Percentiles rank a stretch among this genome's conserved stretches.
Conservation (phyloP, 1,140 invertebrate species). For the Lordiphosa mommai region DNA sequence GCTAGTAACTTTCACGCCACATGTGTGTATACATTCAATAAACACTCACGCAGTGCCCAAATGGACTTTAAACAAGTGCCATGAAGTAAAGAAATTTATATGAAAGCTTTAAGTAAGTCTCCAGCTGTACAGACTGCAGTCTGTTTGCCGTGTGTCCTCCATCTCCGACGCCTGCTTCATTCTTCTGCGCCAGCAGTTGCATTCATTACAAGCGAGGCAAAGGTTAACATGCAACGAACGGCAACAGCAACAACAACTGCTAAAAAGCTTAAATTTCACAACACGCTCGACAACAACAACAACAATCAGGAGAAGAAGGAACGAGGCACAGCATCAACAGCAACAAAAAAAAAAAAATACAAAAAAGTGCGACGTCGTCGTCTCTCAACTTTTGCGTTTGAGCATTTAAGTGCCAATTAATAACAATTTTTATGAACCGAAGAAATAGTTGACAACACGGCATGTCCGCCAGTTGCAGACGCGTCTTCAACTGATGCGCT, state of each 20-base stretch:
- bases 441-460: slow-evolving; percentile 79
- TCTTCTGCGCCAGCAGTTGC: slow-evolving; percentile 50
- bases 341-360: slow-evolving; percentile 23
- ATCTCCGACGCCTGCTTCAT: slow-evolving; percentile 1
- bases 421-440: slow-evolving; percentile 80
- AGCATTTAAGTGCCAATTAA: slow-evolving; percentile 80
- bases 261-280: slow-evolving; percentile 78
- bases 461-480: slow-evolving; percentile 35
- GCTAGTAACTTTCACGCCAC: slow-evolving; percentile 35
- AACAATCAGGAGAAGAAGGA: slow-evolving; percentile 22
- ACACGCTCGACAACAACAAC: slow-evolving; percentile 57
- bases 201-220: slow-evolving; percentile 76
- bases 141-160: slow-evolving; percentile 3
- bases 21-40: slow-evolving; percentile 53
- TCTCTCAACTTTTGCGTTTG: slow-evolving; percentile 78
- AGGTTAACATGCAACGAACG: slow-evolving; percentile 75
- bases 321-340: slow-evolving; percentile 36
- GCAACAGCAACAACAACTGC: slow-evolving; percentile 57
- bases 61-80: slow-evolving; percentile 75
- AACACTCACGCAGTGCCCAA: slow-evolving; percentile 72
- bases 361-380: slow-evolving; percentile 39
- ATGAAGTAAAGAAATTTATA: slow-evolving; percentile 71
- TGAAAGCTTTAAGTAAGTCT: slow-evolving; percentile 72
- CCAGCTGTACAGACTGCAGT: slow-evolving; percentile 32
- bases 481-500: slow-evolving; percentile 1